Evolutionary conservation across 2,797 vertebrate species (phyloP).

Genomic region (Artibeus lituratus): DNA sequence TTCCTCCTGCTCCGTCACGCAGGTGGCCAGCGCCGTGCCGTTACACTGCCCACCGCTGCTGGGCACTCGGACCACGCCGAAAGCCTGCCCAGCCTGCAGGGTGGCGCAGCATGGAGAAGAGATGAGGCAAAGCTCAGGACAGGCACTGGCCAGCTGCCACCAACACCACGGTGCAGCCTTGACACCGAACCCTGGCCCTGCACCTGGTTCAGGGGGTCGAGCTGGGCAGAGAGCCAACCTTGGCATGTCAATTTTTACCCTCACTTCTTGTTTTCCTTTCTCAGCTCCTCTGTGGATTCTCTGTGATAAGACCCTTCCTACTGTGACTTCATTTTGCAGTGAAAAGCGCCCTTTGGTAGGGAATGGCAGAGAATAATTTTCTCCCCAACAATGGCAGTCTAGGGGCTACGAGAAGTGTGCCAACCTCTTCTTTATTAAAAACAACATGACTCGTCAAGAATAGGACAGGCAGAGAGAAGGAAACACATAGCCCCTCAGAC

Average conservation of each 20-base stretch:
- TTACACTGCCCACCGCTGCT: background rate
- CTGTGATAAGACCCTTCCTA: background rate
- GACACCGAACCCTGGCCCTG: background rate
- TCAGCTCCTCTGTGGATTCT: background rate
- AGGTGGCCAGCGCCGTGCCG: fast-evolving
- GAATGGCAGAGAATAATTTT: background rate
- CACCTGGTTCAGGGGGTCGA: background rate
- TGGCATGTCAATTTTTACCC: background rate
- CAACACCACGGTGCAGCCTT: background rate
- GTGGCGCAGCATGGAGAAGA: fast-evolving
- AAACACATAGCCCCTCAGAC: background rate
- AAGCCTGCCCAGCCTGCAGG: background rate
- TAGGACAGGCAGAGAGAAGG: background rate
- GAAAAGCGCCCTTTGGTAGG: background rate
- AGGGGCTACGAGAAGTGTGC: background rate
- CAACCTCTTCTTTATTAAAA: background rate
- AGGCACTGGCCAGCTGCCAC: background rate
- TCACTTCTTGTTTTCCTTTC: background rate
- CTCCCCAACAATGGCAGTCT: background rate
- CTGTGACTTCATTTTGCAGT: background rate
- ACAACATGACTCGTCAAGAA: background rate
- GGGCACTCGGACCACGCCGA: background rate
- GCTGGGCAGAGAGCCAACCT: no score
- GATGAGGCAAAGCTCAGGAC: background rate
- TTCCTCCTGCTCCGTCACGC: background rate